Base-by-base conservation (phyloP, 2,888 invertebrate species). In the Adineta ricciae region DNA sequence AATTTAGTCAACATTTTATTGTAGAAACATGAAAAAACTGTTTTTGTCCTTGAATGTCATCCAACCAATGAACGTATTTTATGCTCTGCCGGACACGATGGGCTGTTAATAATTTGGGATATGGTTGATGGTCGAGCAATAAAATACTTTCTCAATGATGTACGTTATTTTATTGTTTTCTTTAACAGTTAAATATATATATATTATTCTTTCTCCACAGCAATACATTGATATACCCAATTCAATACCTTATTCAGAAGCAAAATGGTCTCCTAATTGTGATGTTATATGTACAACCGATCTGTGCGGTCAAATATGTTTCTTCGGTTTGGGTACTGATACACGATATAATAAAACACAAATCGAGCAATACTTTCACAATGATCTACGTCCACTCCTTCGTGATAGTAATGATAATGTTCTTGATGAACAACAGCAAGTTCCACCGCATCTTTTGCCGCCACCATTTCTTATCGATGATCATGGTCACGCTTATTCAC, bases 391-490 rank as follows among this genome's bases (percentile, higher is more conserved):
- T 83, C 95, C 95, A 0, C 89, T 95, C 84, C 92, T 94, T 73
- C 92, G 95, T 83, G 97, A 97, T 91, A 92, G 93, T 11, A 94
- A 94, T 88, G 94, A 95, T 89, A 94, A 94, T 88, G 96, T 96
- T 2, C 91, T 97, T 85, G 98, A 99, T 91, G 97, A 97, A 90
- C 96, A 97, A 91, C 97, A 97, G 0, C 96, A 96, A 90, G 93
- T 94, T 85, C 95, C 96, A 83, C 98, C 98, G 0, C 97, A 99
- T 92, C 92, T 97, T 86, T 95, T 98, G 95, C 96, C 97, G 38
- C 97, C 97, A 1, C 97, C 98, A 7, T 96, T 97, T 92, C 92
- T 99, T 21, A 97, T 98, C 38, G 96, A 97, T 91, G 94, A 96
- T 84, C 96, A 97, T 91, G 97, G 96, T 2, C 95, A 95, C 89